phyloP scores from a whole-genome alignment of 1,140 invertebrate genomes.

The Ips typographus region DNA sequence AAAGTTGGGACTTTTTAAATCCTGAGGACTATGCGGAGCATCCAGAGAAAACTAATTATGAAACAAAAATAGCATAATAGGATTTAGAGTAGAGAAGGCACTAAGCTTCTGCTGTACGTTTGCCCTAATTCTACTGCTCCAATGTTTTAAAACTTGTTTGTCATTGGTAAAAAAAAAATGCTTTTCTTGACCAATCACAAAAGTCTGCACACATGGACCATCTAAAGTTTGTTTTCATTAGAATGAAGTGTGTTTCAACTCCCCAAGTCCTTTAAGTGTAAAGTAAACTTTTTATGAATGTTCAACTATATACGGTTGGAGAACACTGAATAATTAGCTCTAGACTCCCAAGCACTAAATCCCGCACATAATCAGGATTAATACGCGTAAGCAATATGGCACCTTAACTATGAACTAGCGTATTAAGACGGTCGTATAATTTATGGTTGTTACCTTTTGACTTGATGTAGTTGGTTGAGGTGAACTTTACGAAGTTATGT shows the following conservation, averaged over 20 bases:
- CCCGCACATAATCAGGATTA: slow-evolving; percentile 2
- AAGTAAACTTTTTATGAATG: too few species aligned
- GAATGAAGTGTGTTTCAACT: too few species aligned
- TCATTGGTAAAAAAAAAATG: too few species aligned
- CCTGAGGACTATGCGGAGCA: neutral
- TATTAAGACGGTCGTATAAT: neutral
- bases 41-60: neutral
- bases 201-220: too few species aligned
- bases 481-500: too few species aligned
- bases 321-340: neutral
- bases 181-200: too few species aligned
- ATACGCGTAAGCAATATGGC: neutral
- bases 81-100: neutral
- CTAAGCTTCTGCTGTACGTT: too few species aligned
- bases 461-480: too few species aligned
- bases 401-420: neutral
- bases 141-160: too few species aligned
- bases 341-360: neutral
- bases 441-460: neutral
- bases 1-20: neutral
- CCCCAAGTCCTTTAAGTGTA: too few species aligned
- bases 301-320: neutral
- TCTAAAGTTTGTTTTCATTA: too few species aligned
- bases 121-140: too few species aligned
- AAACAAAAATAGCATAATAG: neutral